Conservation (phyloP, 2,797 vertebrate species). For the Triplophysa bombifrons region DNA sequence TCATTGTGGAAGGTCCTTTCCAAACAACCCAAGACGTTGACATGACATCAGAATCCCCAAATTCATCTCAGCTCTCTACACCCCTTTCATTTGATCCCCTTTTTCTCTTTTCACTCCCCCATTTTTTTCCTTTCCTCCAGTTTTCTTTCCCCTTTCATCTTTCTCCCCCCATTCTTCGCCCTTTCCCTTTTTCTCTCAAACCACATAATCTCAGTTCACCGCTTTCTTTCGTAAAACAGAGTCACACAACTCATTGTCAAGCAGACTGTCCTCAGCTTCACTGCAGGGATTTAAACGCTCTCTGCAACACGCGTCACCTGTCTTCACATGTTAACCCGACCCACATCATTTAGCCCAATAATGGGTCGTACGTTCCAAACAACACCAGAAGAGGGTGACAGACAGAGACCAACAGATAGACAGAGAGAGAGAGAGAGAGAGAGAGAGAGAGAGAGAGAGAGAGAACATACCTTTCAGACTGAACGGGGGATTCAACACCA, state of each 20-base stretch:
- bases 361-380: neutral
- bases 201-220: neutral
- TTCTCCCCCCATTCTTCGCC: no score
- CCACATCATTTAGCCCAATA: neutral
- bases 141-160: no score
- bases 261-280: neutral
- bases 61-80: no score
- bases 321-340: neutral
- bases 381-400: slow-evolving; percentile 1
- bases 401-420: neutral
- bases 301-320: neutral
- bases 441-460: neutral
- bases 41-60: no score
- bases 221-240: neutral
- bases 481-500: neutral
- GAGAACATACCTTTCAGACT: no score
- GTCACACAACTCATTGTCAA: neutral
- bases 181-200: neutral
- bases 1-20: no score
- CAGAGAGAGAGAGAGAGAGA: neutral
- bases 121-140: neutral
- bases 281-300: neutral
- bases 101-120: neutral
- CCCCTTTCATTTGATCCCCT: neutral
- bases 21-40: no score